Evolutionary conservation across 2,797 vertebrate genomes (phyloP).

Genomic region (Takifugu rubripes): DNA sequence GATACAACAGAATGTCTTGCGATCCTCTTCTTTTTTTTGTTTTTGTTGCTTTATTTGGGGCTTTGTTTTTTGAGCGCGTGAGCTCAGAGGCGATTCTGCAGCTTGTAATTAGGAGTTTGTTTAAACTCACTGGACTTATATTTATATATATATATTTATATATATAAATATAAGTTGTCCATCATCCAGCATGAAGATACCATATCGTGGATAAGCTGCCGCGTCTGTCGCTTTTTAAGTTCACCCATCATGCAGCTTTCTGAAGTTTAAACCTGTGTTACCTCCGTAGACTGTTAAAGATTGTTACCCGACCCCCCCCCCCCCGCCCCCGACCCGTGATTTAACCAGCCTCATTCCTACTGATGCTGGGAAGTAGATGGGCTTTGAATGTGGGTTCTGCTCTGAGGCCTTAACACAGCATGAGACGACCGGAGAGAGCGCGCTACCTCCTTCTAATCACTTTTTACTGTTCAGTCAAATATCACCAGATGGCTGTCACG

Average conservation of each 20-base stretch:
- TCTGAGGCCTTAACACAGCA: slow-evolving; percentile 61
- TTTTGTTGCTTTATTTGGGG: slow-evolving; percentile 28
- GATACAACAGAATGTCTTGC: slow-evolving; percentile 43
- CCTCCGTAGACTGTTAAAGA: slow-evolving; percentile 51
- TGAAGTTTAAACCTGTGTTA: slow-evolving; percentile 56
- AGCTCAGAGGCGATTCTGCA: slow-evolving; percentile 28
- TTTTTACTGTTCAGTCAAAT: slow-evolving; percentile 58
- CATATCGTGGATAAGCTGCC: slow-evolving; percentile 11
- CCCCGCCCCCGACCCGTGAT: slow-evolving; percentile 5
- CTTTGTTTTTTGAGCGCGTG: slow-evolving; percentile 27
- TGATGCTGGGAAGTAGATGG: slow-evolving; percentile 53
- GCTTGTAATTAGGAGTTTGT: slow-evolving; percentile 23
- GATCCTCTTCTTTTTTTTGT: slow-evolving; percentile 39
- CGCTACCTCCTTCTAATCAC: slow-evolving; percentile 48
- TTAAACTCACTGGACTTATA: slow-evolving; percentile 20
- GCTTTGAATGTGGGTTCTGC: slow-evolving; percentile 52
- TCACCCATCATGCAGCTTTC: slow-evolving; percentile 48
- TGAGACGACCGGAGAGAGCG: slow-evolving; percentile 41
- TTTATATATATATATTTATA: slow-evolving; percentile 2
- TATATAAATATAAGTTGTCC: slow-evolving; percentile 1
- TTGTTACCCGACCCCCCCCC: slow-evolving; percentile 33
- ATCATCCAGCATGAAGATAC: slow-evolving; percentile 15
- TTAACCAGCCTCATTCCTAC: slow-evolving; percentile 56
- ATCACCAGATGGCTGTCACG: slow-evolving; percentile 46
- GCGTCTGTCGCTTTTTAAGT: slow-evolving; percentile 39